Evolutionary conservation across 2,888 invertebrate species (phyloP).

Genomic region (Parnassius glacialis): DNA sequence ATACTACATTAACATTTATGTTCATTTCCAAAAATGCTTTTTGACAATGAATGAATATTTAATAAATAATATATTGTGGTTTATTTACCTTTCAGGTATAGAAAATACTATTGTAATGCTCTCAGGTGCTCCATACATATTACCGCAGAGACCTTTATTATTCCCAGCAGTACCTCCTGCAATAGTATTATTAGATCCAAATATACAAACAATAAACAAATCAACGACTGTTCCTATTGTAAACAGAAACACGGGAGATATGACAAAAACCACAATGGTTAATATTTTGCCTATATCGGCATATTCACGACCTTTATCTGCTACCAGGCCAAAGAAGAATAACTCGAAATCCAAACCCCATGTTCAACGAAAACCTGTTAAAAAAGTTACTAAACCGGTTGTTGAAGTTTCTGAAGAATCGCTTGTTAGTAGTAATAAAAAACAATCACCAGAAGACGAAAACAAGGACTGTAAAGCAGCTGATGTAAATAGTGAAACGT

Average conservation of each 20-base stretch:
- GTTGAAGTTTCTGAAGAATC: conserved; percentile 12
- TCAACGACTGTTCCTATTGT: conserved; percentile 50
- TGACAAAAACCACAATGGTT: conserved; percentile 75
- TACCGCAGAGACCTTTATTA: conserved; percentile 68
- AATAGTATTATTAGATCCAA: conserved; percentile 64
- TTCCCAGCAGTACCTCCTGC: conserved; percentile 66
- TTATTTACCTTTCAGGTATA: conserved; percentile 49
- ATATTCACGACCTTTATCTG: conserved; percentile 69
- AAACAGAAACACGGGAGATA: conserved; percentile 61
- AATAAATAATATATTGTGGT: too few relatives aligned
- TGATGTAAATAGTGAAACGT: not conserved
- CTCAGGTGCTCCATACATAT: conserved; percentile 68
- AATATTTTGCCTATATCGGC: conserved; percentile 75
- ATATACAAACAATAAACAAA: conserved; percentile 60
- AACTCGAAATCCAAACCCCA: conserved; percentile 46
- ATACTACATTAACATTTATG: too few relatives aligned
- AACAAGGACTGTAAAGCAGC: not conserved
- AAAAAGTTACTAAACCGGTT: conserved; percentile 27
- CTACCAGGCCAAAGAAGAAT: conserved; percentile 57
- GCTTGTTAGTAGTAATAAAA: conserved; percentile 1
- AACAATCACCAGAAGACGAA: not conserved
- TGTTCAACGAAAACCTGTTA: conserved; percentile 31
- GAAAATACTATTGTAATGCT: conserved; percentile 70
- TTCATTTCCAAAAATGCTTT: too few relatives aligned
- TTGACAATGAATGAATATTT: too few relatives aligned